A percentile compares a stretch with the other conserved stretches of the same genome.
Conservation (phyloP, 2,888 invertebrate species). For the Griposia aprilina region DNA sequence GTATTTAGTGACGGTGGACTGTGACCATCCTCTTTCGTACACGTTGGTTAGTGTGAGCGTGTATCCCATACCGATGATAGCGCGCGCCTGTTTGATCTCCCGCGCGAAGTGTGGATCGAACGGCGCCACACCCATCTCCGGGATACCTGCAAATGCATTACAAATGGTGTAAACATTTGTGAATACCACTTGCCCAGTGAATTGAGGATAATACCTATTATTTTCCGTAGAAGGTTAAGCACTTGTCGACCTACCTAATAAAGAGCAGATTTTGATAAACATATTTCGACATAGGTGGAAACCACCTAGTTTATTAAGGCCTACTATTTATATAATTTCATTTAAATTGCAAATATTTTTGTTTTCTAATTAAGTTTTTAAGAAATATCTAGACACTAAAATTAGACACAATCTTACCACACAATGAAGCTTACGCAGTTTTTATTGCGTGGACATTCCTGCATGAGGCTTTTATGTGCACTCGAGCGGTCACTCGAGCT, state of each 20-base stretch:
- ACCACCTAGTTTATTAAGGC: constrained; percentile 3
- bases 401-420: neutral
- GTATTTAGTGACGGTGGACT: constrained; percentile 94
- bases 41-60: constrained; percentile 93
- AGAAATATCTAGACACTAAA: no score
- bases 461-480: constrained; percentile 11
- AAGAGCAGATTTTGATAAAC: neutral
- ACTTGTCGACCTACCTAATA: neutral
- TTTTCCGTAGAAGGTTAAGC: neutral
- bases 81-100: constrained; percentile 92
- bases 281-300: neutral
- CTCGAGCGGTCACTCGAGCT: constrained; percentile 6
- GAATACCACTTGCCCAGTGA: neutral
- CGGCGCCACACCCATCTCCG: constrained; percentile 93
- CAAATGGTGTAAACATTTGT: neutral
- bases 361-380: neutral
- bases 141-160: constrained; percentile 92
- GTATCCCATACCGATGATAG: constrained; percentile 92
- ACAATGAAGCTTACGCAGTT: neutral
- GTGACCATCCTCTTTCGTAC: constrained; percentile 94
- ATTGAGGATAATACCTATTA: neutral
- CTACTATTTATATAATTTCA: neutral
- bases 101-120: constrained; percentile 95
- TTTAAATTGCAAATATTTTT: neutral
- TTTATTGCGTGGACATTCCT: neutral